Evolutionary conservation across 2,888 invertebrate genomes (phyloP), one percentile per base, ranked within the genome.

Genomic region (Perdita meconis): DNA sequence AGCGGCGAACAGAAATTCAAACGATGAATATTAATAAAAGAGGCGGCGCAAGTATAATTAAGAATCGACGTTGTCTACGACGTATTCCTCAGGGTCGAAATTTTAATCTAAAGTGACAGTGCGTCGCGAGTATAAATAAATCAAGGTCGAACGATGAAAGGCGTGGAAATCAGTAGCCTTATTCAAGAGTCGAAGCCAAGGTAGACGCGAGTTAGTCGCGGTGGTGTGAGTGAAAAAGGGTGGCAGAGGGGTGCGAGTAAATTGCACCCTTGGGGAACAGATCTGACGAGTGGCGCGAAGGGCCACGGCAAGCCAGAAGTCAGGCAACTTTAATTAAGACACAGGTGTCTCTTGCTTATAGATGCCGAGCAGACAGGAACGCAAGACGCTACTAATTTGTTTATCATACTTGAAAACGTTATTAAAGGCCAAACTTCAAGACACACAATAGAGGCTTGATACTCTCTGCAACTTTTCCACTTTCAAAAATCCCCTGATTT

Each of bases 321-420:
- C 87, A 86, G 87, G 80, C 82, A 84, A 88, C 86, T 89, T 91
- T 90, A 90, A 91, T 91, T 90, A 90, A 90, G 89, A 88, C 86
- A 82, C 87, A 87, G 78, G 78, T 81, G 81, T 70, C 67, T 67
- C 56, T 59, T 60, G 61, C 51, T 55, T 67, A 42, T 72, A 65
- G 80, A 73, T 56, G 57, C 24, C n/a, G 6, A 34, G 16, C 50
- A 12, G 1, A 42, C 24, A 64, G 65, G 51, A 78, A 60, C 55
- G 38, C n/a, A 30, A 44, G 30, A 40, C 16, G n/a, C 24, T 26
- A 22, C 6, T 55, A 55, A 40, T 34, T 66, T 64, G 16, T 78
- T 66, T 51, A 24, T 59, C 36, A 40, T 1, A n/a, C 1, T 1
- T n/a, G 6, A 3, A 10, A 55, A 30, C 16, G 22, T 19, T 47